Conservation (phyloP, 2,797 vertebrate species). For the Rhyacichthys aspro region DNA sequence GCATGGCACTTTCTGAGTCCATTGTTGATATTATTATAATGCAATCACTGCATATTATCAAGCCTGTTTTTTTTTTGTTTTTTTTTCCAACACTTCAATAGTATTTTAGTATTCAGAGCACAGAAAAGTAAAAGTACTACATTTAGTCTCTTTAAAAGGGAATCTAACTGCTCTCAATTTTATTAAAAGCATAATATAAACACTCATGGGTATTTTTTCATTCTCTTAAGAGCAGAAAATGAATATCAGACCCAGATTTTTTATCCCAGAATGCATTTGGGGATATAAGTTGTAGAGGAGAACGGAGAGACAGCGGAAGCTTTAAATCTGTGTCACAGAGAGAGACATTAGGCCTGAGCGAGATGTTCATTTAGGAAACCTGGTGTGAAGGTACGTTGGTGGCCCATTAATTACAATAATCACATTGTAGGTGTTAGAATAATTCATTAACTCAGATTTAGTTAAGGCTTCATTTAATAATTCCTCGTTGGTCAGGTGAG, state of each 20-base stretch:
- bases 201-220: conserved; percentile 55
- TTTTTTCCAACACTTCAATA: background rate
- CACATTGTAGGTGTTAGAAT: conserved; percentile 83
- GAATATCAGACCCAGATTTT: conserved; percentile 70
- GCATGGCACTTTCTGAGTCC: no score
- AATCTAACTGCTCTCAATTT: conserved; percentile 53
- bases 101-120: conserved; percentile 2
- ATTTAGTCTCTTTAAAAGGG: conserved; percentile 51
- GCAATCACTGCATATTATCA: background rate
- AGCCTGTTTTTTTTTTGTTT: background rate
- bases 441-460: conserved; percentile 86
- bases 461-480: conserved; percentile 84
- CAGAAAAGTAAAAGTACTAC: conserved; percentile 2
- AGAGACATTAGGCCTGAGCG: conserved; percentile 70
- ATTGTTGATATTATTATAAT: no score
- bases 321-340: conserved; percentile 77
- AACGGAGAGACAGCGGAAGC: conserved; percentile 51
- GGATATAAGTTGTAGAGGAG: conserved; percentile 51
- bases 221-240: conserved; percentile 61
- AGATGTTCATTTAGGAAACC: conserved; percentile 79
- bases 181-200: conserved; percentile 64
- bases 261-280: conserved; percentile 67
- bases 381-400: conserved; percentile 69
- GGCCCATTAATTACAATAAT: conserved; percentile 85
- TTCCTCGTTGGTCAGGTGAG: conserved; percentile 79